Evolutionary conservation across 2,888 invertebrate genomes (phyloP).

Genomic region (Dysmachus trigonus): DNA sequence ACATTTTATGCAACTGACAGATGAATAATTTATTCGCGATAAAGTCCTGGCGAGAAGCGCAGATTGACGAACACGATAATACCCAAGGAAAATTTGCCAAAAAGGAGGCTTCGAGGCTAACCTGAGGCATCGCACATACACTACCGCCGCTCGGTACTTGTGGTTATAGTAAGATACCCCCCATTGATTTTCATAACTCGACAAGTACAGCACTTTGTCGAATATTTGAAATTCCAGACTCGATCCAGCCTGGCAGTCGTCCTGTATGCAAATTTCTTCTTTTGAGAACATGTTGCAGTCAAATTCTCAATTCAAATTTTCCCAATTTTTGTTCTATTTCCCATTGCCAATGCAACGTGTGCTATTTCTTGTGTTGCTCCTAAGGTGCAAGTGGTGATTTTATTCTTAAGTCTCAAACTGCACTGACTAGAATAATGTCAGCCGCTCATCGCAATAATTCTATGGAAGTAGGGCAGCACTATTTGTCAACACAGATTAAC

Average conservation of each 20-base stretch:
- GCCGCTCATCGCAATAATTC: no score
- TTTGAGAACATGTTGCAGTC: background rate
- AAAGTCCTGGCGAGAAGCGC: background rate
- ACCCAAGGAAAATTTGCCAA: background rate
- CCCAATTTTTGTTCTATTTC: background rate
- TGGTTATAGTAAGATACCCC: background rate
- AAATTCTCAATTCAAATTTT: background rate
- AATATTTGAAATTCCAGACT: background rate
- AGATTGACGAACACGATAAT: slow-evolving; percentile 18
- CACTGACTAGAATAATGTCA: background rate
- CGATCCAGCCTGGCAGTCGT: background rate
- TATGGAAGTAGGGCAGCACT: no score
- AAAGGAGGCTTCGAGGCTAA: background rate
- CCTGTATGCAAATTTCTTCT: background rate
- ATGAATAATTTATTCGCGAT: slow-evolving; percentile 13
- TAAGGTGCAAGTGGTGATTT: background rate
- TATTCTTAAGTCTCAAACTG: background rate
- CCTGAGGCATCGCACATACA: background rate
- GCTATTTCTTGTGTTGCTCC: background rate
- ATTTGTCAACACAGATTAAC: background rate
- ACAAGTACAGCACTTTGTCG: background rate
- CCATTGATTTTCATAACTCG: background rate
- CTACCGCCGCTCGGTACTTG: background rate
- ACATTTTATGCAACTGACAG: background rate
- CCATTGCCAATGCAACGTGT: background rate